Evolutionary conservation across 2,888 invertebrate genomes (phyloP).

Genomic region (Campoplex nolae): DNA sequence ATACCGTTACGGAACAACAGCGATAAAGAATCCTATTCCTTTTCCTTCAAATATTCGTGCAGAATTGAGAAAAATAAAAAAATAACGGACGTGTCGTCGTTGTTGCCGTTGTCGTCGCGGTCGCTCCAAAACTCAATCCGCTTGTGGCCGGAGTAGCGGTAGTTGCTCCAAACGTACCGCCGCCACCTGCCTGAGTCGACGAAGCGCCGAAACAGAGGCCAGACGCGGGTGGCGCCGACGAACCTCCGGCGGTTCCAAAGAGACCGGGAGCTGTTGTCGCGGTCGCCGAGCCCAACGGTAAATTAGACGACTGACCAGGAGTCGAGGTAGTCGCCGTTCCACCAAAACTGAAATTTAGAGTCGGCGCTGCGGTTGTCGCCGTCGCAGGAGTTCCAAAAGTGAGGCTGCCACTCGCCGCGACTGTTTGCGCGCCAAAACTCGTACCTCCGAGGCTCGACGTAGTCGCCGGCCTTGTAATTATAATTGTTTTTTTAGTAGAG

Average conservation of each 20-base stretch:
- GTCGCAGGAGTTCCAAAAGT: constrained; percentile 79
- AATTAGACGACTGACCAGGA: constrained; percentile 74
- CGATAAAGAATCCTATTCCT: background rate
- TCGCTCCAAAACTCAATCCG: constrained; percentile 75
- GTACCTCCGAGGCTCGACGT: constrained; percentile 73
- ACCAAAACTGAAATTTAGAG: constrained; percentile 75
- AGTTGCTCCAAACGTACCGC: constrained; percentile 80
- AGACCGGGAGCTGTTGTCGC: constrained; percentile 63
- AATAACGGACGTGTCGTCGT: constrained; percentile 68
- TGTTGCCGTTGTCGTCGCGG: constrained; percentile 74
- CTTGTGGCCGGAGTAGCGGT: constrained; percentile 75
- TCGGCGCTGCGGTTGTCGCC: constrained; percentile 66
- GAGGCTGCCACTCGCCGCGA: constrained; percentile 77
- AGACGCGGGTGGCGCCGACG: constrained; percentile 76
- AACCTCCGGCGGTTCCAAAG: constrained; percentile 68
- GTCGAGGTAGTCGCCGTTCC: constrained; percentile 68
- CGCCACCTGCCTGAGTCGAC: constrained; percentile 75
- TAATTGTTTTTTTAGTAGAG: background rate
- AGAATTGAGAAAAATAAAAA: constrained; percentile 13
- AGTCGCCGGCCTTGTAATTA: constrained; percentile 71
- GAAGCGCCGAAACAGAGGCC: constrained; percentile 77
- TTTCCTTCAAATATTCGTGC: background rate
- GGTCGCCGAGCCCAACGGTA: constrained; percentile 73
- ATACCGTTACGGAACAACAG: background rate
- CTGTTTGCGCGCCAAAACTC: constrained; percentile 71